Evolutionary conservation across 1,140 invertebrate genomes (phyloP), one percentile per base, ranked within the genome.

Genomic region (Drosophila quadrilineata): DNA sequence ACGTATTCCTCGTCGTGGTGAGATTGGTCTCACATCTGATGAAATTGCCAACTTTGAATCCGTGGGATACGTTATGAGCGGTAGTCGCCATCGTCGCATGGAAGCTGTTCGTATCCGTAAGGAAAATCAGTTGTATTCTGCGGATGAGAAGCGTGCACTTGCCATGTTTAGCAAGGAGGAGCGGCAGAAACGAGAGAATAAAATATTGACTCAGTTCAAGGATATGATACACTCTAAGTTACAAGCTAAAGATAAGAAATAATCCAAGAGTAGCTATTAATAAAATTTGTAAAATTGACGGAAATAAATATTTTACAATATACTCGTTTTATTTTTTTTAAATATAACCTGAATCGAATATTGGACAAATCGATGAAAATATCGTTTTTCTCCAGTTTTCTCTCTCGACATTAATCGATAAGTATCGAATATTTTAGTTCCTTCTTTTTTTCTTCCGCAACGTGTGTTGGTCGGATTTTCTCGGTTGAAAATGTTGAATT

Each of bases 111-210:
- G 99, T 91, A 95, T 99, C 45, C 93, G 99, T 71, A 99, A 99
- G 89, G 99, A 99, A 91, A 99, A 99, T 92, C 98, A 99, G 91
- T 98, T 99, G 90, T 99, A 99, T 92, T 98, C 97, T 14, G 99
- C 98, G 2, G 99, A 99, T 91, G 99, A 99, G 90, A 99, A 99
- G 90, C 92, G 98, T 72, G 97, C 98, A 5, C 91, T 99, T 46
- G 97, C 97, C 1, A 98, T 98, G 93, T 99, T 99, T 89, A 99
- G 98, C 89, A 97, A 98, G 90, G 98, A 99, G 91, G 98, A 99
- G 91, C 91, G 98, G 69, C 93, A 96, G 68, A 99, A 99, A 89
- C 91, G 98, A 43, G 98, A 99, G 91, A 97, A 96, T 88, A 95
- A 97, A 80, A 99, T 99, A 86, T 92, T 99, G 17, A 94, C 96